Conservation (phyloP, 2,113 vertebrate genomes). For the Lamprotornis superbus region DNA sequence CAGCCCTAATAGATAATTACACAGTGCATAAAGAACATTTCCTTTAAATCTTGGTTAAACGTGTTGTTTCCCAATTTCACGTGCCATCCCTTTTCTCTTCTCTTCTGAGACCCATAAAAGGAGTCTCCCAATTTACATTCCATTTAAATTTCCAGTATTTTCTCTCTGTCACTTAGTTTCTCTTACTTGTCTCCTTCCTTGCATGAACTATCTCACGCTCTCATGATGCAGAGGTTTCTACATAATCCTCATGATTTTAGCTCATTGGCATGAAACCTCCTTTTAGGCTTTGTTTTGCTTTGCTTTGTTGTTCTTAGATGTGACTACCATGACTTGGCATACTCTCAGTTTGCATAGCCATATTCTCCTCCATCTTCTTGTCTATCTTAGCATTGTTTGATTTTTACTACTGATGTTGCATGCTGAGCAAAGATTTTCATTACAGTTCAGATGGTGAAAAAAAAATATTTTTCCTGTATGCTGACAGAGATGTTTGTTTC, state of each 20-base stretch:
- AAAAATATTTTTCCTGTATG: neutral
- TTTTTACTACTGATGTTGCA: neutral
- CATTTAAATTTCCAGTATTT: neutral
- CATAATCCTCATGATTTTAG: neutral
- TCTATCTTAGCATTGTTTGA: neutral
- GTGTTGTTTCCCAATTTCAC: neutral
- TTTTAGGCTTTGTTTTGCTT: neutral
- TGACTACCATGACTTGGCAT: neutral
- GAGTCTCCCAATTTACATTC: neutral
- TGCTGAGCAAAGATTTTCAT: neutral
- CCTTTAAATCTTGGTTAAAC: neutral
- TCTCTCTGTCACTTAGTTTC: neutral
- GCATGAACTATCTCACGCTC: neutral
- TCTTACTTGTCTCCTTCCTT: neutral
- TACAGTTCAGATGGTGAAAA: neutral
- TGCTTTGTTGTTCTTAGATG: neutral
- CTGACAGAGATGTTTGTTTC: neutral
- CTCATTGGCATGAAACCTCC: neutral
- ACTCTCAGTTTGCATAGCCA: neutral
- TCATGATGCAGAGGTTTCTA: neutral
- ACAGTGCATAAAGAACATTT: neutral
- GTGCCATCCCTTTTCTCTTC: neutral
- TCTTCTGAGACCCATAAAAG: neutral
- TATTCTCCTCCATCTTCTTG: neutral
- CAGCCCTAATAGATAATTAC: neutral